Percentiles rank a stretch among this genome's conserved stretches.
Conservation (phyloP, 2,113 vertebrate species). For the Cariama cristata region DNA sequence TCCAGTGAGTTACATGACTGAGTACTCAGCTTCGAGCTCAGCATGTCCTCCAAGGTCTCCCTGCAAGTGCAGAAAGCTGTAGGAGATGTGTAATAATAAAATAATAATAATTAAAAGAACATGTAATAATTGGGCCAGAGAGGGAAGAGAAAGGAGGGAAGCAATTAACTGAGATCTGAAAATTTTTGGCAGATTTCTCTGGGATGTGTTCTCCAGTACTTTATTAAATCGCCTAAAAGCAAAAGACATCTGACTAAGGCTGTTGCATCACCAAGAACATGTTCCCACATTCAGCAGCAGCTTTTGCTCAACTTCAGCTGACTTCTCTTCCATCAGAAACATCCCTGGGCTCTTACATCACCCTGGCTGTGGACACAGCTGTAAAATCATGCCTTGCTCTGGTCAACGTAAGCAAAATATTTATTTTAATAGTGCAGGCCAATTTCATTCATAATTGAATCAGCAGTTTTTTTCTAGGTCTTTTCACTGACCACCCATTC, state of each 20-base stretch:
- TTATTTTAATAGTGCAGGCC: constrained; percentile 21
- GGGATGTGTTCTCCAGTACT: background rate
- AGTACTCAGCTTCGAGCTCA: background rate
- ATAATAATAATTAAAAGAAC: background rate
- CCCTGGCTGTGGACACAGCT: constrained; percentile 33
- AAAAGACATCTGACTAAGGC: background rate
- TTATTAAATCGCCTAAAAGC: background rate
- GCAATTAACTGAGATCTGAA: background rate
- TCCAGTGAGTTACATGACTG: background rate
- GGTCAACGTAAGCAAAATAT: constrained; percentile 24
- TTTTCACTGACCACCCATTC: constrained; percentile 51
- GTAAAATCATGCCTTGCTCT: constrained; percentile 3
- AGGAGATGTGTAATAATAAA: background rate
- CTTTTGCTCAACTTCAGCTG: constrained; percentile 2
- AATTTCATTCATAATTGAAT: constrained; percentile 50
- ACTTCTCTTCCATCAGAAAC: background rate
- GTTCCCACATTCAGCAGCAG: background rate
- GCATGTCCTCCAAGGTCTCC: background rate
- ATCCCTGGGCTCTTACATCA: background rate
- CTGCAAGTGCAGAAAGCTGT: background rate
- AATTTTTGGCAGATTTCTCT: background rate
- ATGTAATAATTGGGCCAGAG: background rate
- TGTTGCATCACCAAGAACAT: background rate
- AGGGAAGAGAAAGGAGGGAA: background rate
- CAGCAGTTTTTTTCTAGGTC: constrained; percentile 13